phyloP scores from a whole-genome alignment of 2,113 vertebrate genomes.

The Oreochromis aureus region DNA sequence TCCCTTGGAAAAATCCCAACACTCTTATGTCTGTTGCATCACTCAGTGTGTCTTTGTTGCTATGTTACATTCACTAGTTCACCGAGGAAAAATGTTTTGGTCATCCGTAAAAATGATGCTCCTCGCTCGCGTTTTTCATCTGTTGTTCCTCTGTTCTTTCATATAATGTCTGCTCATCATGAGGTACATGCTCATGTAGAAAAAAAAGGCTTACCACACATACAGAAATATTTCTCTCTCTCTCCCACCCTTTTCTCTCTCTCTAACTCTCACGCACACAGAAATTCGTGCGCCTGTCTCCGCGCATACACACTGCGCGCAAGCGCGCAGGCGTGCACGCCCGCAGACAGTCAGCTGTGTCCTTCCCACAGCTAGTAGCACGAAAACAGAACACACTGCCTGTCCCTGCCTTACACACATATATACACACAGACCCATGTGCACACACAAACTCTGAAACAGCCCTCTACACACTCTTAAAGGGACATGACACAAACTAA shows the following conservation, averaged over 20 bases:
- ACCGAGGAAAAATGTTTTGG: neutral
- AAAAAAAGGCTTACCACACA: conserved; percentile 19
- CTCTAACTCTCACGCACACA: neutral
- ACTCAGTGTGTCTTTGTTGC: neutral
- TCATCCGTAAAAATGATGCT: neutral
- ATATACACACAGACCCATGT: conserved; percentile 27
- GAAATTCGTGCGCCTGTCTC: neutral
- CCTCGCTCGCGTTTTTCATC: neutral
- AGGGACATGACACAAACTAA: conserved; percentile 49
- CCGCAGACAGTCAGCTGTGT: conserved; percentile 67
- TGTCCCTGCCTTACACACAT: conserved; percentile 47
- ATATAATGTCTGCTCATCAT: conserved; percentile 14
- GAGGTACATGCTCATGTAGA: conserved; percentile 27
- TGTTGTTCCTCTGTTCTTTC: conserved; percentile 5
- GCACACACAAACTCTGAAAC: conserved; percentile 41
- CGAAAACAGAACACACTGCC: conserved; percentile 62
- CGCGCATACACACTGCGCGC: neutral
- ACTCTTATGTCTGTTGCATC: neutral
- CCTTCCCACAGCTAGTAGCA: conserved; percentile 68
- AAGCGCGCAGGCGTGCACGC: neutral
- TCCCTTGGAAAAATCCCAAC: neutral
- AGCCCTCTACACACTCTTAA: conserved; percentile 64
- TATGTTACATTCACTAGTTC: neutral
- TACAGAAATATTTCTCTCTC: neutral
- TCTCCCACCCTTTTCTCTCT: neutral